These are phyloP conservation scores for Trissolcus basalis DNA, from an alignment of 1,140 invertebrate species.

Conservation along the genomic window DNA sequence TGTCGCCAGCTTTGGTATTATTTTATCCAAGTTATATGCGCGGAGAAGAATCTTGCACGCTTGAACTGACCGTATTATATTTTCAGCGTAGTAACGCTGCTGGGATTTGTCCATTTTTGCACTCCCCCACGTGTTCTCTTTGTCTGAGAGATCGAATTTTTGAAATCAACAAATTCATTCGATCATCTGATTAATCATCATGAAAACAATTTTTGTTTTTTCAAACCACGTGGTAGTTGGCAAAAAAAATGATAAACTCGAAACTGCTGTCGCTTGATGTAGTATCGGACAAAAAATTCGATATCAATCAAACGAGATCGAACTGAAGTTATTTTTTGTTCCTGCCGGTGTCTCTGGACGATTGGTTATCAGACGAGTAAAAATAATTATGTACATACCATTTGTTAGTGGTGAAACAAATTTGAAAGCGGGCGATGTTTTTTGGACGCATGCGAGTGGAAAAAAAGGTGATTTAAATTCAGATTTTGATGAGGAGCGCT, in stretches of 20 bases:
- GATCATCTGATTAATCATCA: background rate
- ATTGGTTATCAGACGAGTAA: background rate
- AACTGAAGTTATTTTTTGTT: too few species aligned
- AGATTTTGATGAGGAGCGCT: constrained; percentile 18
- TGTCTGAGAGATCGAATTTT: background rate
- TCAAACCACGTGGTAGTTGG: too few species aligned
- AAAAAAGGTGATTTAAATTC: background rate
- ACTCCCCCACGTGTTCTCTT: background rate
- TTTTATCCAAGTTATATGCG: constrained; percentile 18
- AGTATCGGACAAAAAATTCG: too few species aligned
- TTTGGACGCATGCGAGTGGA: background rate
- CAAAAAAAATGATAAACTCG: too few species aligned
- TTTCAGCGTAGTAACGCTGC: background rate
- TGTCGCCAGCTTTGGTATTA: constrained; percentile 11
- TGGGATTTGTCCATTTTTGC: constrained; percentile 1
- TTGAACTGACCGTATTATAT: constrained; percentile 1
- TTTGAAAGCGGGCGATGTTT: too few species aligned
- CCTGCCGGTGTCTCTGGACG: too few species aligned
- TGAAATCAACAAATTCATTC: background rate
- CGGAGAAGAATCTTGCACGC: constrained; percentile 12
- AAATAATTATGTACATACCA: too few species aligned
- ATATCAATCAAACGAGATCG: too few species aligned
- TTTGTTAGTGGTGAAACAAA: too few species aligned
- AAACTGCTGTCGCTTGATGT: too few species aligned
- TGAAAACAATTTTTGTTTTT: background rate